phyloP scores from a whole-genome alignment of 1,140 invertebrate species.

The Neomicropteryx cornuta region DNA sequence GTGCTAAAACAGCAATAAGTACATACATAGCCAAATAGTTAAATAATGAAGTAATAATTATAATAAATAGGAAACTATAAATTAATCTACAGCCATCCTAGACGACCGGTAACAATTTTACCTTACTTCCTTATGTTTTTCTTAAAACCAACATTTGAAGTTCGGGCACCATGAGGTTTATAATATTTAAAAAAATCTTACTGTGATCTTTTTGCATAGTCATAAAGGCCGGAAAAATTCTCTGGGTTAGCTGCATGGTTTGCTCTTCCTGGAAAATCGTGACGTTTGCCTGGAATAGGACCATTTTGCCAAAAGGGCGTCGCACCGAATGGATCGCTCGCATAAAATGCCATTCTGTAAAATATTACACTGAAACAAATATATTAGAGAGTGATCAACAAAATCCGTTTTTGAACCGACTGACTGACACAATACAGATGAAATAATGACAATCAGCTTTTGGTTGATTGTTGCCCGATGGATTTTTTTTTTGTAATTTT shows the following conservation, averaged over 20 bases:
- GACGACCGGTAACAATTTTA: neutral
- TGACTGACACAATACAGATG: no score
- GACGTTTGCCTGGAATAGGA: constrained; percentile 54
- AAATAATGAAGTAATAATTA: neutral
- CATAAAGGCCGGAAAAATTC: constrained; percentile 29
- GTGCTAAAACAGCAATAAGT: no score
- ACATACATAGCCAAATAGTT: neutral
- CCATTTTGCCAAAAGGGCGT: constrained; percentile 59
- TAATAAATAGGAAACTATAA: neutral
- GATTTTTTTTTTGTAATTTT: no score
- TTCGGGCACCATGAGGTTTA: neutral
- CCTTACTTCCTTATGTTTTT: neutral
- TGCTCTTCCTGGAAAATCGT: constrained; percentile 51
- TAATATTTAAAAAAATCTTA: constrained; percentile 34
- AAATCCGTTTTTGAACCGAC: no score
- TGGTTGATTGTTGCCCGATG: no score
- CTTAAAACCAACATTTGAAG: neutral
- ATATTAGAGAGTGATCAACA: no score
- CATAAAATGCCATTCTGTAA: no score
- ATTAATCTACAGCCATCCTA: neutral
- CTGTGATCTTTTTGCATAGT: constrained; percentile 48
- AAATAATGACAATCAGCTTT: no score
- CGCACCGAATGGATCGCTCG: no score
- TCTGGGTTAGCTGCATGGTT: constrained; percentile 20
- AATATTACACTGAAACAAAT: no score